Conservation (phyloP, 2,888 invertebrate genomes). For the Margaritifera margaritifera region DNA sequence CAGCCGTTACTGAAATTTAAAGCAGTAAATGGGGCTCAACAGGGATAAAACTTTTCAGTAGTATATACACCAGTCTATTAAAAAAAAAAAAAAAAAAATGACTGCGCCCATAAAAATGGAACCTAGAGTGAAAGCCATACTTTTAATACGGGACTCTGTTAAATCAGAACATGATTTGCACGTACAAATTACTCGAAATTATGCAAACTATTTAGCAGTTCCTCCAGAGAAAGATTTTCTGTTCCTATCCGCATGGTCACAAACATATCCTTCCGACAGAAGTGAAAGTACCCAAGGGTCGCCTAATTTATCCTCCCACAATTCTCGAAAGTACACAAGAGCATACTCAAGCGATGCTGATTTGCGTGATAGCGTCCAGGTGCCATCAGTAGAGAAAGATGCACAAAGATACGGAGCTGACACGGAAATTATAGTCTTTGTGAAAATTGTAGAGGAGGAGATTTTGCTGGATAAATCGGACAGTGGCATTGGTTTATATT, state of each 20-base stretch:
- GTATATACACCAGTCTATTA: not conserved
- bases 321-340: slow-evolving; percentile 7
- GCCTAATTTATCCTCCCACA: slow-evolving; percentile 17
- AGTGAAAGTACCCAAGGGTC: slow-evolving; percentile 8
- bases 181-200: slow-evolving; percentile 40
- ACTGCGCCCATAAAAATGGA: slow-evolving; percentile 22
- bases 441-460: slow-evolving; percentile 27
- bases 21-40: too few species aligned
- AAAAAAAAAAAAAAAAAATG: slow-evolving; percentile 14
- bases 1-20: too few species aligned
- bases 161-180: slow-evolving; percentile 50
- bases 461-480: slow-evolving; percentile 22
- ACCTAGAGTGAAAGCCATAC: slow-evolving; percentile 29
- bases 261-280: slow-evolving; percentile 13
- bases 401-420: slow-evolving; percentile 23
- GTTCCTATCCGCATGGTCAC: slow-evolving; percentile 38
- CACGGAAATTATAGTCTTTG: slow-evolving; percentile 15
- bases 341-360: slow-evolving; percentile 8
- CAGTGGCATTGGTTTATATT: slow-evolving; percentile 20
- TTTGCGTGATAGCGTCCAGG: slow-evolving; percentile 13
- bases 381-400: slow-evolving; percentile 11
- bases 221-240: slow-evolving; percentile 11
- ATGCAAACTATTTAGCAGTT: slow-evolving; percentile 37
- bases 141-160: slow-evolving; percentile 25
- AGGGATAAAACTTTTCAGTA: too few species aligned